Percentiles rank a stretch among this genome's conserved stretches.
Conservation (phyloP, 2,797 vertebrate species). For the Phataginus tricuspis region DNA sequence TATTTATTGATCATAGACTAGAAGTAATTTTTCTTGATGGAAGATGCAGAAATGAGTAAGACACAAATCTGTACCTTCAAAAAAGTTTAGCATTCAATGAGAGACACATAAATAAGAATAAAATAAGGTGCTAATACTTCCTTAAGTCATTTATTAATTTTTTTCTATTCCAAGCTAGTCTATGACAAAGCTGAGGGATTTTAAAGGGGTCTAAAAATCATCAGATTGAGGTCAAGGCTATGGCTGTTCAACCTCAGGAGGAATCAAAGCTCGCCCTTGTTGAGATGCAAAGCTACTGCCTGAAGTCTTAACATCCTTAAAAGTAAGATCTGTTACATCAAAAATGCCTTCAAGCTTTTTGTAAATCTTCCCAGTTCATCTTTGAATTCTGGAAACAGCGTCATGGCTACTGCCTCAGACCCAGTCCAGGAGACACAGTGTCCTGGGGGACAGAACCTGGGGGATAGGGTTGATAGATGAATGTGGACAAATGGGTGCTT, state of each 20-base stretch:
- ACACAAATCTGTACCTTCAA: neutral
- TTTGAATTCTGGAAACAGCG: neutral
- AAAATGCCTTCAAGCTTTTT: neutral
- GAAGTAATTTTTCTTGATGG: neutral
- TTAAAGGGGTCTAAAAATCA: neutral
- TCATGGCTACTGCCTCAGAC: neutral
- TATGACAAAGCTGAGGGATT: neutral
- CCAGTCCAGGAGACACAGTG: neutral
- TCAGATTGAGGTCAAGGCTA: neutral
- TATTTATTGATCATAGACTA: neutral
- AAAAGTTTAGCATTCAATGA: neutral
- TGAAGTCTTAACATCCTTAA: neutral
- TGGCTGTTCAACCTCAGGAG: neutral
- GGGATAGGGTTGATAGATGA: neutral
- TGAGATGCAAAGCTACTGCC: neutral
- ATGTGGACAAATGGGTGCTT: neutral
- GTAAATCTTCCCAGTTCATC: neutral
- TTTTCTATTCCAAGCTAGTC: neutral
- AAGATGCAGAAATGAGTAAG: neutral
- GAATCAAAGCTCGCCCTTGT: neutral
- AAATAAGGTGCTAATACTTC: neutral
- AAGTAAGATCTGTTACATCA: neutral
- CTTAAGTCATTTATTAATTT: neutral
- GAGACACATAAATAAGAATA: neutral
- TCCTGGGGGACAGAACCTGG: neutral